These are phyloP conservation scores for Eupithecia centaureata DNA, from an alignment of 2,888 invertebrate genomes.

Conservation along the genomic window DNA sequence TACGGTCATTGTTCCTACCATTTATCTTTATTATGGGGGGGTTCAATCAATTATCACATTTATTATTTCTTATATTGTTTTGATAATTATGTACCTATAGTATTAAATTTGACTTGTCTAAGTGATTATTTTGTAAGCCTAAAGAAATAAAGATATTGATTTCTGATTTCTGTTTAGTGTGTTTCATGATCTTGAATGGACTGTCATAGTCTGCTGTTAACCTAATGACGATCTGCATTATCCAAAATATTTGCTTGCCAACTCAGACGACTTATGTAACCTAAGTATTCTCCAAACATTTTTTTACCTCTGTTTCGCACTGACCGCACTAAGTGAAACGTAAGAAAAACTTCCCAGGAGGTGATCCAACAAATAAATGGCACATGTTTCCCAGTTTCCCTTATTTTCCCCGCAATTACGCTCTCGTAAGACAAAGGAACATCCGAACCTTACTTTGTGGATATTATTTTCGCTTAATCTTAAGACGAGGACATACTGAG, in stretches of 20 bases:
- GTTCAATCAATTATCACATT: no score
- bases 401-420: slow-evolving; percentile 30
- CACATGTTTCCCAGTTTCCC: slow-evolving; percentile 26
- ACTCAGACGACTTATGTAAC: background rate
- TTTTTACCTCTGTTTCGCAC: background rate
- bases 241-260: background rate
- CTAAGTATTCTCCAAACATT: slow-evolving; percentile 1
- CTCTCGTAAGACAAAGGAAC: slow-evolving; percentile 30
- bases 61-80: no score
- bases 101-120: no score
- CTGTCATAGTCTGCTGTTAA: background rate
- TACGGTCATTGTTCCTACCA: background rate
- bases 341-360: slow-evolving; percentile 22
- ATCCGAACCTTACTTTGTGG: slow-evolving; percentile 25
- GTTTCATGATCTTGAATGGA: background rate
- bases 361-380: slow-evolving; percentile 30
- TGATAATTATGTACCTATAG: no score
- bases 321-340: slow-evolving; percentile 5
- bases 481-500: slow-evolving; percentile 6
- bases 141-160: no score
- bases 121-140: no score
- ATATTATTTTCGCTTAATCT: slow-evolving; percentile 39
- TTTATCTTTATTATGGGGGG: background rate
- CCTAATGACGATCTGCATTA: background rate
- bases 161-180: no score